These are phyloP conservation scores for Euproctis similis DNA, from an alignment of 2,888 invertebrate genomes.

Conservation along the genomic window DNA sequence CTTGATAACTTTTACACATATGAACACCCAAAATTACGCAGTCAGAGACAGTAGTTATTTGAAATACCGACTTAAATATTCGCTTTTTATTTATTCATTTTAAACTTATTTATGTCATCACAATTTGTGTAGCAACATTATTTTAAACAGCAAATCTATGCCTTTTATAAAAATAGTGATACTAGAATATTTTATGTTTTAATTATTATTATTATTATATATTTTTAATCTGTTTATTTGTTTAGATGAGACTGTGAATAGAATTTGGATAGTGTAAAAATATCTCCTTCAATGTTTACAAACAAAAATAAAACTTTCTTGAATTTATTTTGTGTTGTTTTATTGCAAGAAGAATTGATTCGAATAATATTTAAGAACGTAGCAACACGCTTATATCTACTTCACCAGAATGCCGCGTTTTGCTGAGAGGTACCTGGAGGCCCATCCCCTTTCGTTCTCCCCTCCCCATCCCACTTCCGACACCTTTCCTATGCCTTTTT, in stretches of 20 bases:
- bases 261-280: conserved; percentile 51
- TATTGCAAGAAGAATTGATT: too few species aligned
- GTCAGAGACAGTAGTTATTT: not conserved
- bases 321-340: conserved; percentile 30
- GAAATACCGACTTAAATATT: not conserved
- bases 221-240: conserved; percentile 68
- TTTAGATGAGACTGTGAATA: conserved; percentile 54
- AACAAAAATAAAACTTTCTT: conserved; percentile 64
- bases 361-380: too few species aligned
- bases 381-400: too few species aligned
- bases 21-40: too few species aligned
- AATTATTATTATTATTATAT: conserved; percentile 57
- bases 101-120: conserved; percentile 1
- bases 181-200: conserved; percentile 68
- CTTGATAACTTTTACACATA: too few species aligned
- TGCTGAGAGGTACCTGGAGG: too few species aligned
- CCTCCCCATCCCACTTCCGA: too few species aligned
- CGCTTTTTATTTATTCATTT: not conserved
- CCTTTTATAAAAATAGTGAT: conserved; percentile 65
- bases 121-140: conserved; percentile 11
- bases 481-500: too few species aligned
- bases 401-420: too few species aligned
- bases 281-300: conserved; percentile 61
- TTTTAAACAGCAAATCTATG: conserved; percentile 28
- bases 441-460: too few species aligned